Conservation (phyloP, 2,113 vertebrate genomes). For the Litocranius walleri region DNA sequence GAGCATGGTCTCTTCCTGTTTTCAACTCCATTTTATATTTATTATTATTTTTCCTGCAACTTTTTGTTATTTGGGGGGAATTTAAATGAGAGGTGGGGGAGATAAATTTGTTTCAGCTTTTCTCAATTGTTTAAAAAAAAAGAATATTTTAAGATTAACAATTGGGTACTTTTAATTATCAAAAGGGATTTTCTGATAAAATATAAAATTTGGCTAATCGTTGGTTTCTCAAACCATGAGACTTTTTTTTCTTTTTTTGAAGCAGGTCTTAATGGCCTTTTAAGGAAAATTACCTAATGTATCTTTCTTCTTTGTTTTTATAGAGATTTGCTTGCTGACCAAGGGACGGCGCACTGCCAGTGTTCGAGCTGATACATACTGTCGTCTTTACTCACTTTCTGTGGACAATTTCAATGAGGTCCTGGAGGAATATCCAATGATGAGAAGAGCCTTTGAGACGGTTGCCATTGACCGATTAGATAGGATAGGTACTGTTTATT, state of each 20-base stretch:
- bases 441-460: slow-evolving; percentile 97
- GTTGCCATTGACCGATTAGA: slow-evolving; percentile 98
- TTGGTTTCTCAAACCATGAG: not conserved
- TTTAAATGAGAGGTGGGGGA: not conserved
- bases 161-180: not conserved
- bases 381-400: slow-evolving; percentile 96
- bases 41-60: not conserved
- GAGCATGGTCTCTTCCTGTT: not conserved
- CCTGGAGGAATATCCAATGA: slow-evolving; percentile 98
- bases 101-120: not conserved
- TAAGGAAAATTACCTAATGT: not conserved
- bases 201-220: not conserved
- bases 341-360: slow-evolving; percentile 97
- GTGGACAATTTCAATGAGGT: slow-evolving; percentile 99
- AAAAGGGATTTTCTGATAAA: not conserved
- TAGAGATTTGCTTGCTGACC: slow-evolving; percentile 97
- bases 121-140: not conserved
- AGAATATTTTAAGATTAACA: not conserved
- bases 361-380: slow-evolving; percentile 97
- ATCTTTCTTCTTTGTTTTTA: slow-evolving; percentile 46
- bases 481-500: slow-evolving; percentile 88
- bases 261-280: not conserved
- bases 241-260: not conserved
- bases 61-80: not conserved
- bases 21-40: not conserved